Percentiles rank a stretch among this genome's conserved stretches.
These are phyloP conservation scores for Buceros bicornis DNA, from an alignment of 2,797 vertebrate species.

Conservation along the genomic window DNA sequence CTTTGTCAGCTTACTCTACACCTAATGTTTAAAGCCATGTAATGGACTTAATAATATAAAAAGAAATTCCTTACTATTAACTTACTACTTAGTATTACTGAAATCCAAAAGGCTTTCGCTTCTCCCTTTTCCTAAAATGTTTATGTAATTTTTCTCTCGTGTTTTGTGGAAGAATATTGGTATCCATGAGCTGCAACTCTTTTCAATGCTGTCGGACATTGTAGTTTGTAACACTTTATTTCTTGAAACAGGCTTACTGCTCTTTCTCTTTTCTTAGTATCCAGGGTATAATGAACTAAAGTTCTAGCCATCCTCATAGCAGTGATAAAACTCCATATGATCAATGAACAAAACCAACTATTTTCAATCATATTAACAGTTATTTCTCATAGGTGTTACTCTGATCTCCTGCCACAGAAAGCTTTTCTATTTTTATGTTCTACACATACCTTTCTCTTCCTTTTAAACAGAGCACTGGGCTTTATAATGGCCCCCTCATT, in stretches of 20 bases:
- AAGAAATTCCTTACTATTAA: not conserved
- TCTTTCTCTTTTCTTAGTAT: not conserved
- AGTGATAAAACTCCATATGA: not conserved
- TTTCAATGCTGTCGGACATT: not conserved
- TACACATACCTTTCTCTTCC: not conserved
- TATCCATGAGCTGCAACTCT: not conserved
- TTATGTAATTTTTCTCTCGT: not conserved
- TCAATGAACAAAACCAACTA: not conserved
- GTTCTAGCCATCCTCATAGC: not conserved
- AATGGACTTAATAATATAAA: not conserved
- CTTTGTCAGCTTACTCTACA: not conserved
- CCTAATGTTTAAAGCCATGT: not conserved
- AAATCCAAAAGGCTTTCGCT: not conserved
- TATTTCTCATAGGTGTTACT: not conserved
- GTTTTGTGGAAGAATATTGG: not conserved
- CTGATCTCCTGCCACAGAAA: not conserved
- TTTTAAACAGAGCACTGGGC: not conserved
- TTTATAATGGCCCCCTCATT: not conserved
- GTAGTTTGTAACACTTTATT: not conserved
- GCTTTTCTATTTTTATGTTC: conserved; percentile 13
- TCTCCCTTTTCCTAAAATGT: not conserved
- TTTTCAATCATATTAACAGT: not conserved
- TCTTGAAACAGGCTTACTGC: not conserved
- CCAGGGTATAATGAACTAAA: not conserved
- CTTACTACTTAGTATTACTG: not conserved